A percentile compares a stretch with the other conserved stretches of the same genome.
Conservation (phyloP, 2,113 vertebrate genomes). For the Tachysurus fulvidraco region DNA sequence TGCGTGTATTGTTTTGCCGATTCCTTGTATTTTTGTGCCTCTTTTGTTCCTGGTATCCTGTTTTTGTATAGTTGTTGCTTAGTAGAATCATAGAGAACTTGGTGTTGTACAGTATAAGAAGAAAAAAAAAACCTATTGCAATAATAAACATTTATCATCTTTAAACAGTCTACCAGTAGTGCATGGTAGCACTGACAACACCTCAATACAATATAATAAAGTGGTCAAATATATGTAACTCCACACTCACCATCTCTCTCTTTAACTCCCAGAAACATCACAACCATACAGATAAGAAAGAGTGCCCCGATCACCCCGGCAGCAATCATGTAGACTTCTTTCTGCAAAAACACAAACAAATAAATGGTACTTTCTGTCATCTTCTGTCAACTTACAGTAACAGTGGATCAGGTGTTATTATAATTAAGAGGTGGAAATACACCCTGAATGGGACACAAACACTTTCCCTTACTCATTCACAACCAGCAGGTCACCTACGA, state of each 20-base stretch:
- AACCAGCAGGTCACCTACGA: not conserved
- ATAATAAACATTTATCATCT: not conserved
- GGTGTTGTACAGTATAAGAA: not conserved
- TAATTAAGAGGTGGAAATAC: not conserved
- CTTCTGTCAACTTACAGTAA: not conserved
- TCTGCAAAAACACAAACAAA: constrained; percentile 65
- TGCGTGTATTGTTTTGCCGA: too few relatives aligned
- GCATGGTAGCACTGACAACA: not conserved
- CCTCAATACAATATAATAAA: not conserved
- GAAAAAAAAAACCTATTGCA: not conserved
- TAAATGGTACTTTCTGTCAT: not conserved
- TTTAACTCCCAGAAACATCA: constrained; percentile 89
- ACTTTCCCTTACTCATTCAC: not conserved
- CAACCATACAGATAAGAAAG: constrained; percentile 81
- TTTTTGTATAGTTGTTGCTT: not conserved
- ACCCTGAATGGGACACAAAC: not conserved
- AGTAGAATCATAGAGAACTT: not conserved
- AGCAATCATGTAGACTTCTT: constrained; percentile 87
- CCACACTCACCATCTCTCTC: constrained; percentile 85
- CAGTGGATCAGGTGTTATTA: not conserved
- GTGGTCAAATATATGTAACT: not conserved
- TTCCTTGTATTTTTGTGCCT: too few relatives aligned
- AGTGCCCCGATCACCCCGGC: constrained; percentile 82
- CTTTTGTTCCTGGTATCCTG: too few relatives aligned
- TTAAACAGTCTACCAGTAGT: not conserved